A percentile compares a stretch with the other conserved stretches of the same genome.
phyloP scores from a whole-genome alignment of 2,113 vertebrate genomes.

The Struthidea cinerea region DNA sequence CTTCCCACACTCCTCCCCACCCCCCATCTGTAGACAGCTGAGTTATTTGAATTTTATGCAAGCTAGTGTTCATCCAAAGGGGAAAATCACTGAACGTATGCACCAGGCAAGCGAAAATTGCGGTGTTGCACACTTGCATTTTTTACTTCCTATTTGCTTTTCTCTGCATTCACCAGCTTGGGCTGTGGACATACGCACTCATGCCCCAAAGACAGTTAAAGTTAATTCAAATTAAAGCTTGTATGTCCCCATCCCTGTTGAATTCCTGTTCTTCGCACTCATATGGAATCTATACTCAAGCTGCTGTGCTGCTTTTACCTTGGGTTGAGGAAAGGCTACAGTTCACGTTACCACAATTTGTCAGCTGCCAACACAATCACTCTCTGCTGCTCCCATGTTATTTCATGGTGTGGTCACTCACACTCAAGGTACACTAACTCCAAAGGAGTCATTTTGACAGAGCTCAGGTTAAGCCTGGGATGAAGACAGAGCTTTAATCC shows the following conservation, averaged over 20 bases:
- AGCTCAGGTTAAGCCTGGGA: background rate
- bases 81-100: background rate
- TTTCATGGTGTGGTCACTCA: conserved; percentile 47
- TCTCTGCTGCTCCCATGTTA: conserved; percentile 41
- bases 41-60: conserved; percentile 58
- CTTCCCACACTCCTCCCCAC: conserved; percentile 44
- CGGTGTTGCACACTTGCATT: background rate
- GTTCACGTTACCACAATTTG: background rate
- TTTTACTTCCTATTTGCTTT: background rate
- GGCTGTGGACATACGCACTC: background rate
- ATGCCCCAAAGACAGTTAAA: background rate
- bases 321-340: background rate
- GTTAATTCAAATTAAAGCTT: background rate
- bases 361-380: conserved; percentile 30
- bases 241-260: background rate
- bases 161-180: background rate
- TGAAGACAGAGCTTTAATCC: background rate
- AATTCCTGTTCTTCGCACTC: background rate
- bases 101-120: background rate
- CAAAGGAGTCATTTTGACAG: background rate
- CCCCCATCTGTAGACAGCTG: conserved; percentile 46
- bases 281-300: background rate
- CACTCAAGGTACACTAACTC: background rate
- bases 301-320: background rate
- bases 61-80: conserved; percentile 38